Conservation (phyloP, 2,113 vertebrate genomes). For the Neoarius graeffei region DNA sequence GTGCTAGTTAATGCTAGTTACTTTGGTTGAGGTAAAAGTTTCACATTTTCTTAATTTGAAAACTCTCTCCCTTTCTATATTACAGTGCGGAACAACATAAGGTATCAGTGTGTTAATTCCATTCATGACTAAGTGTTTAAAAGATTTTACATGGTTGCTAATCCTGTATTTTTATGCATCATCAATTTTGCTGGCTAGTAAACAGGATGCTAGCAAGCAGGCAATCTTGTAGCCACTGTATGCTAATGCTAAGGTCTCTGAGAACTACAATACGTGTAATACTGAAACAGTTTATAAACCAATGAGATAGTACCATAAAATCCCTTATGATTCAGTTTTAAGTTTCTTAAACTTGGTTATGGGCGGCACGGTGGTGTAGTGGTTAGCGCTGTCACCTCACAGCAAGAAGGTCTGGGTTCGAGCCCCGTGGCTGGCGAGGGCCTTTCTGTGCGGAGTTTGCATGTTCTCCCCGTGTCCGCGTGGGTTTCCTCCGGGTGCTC, state of each 20-base stretch:
- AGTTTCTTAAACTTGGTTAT: not conserved
- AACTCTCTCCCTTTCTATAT: not conserved
- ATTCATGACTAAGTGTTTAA: not conserved
- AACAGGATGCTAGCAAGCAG: not conserved
- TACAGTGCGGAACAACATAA: too few species aligned
- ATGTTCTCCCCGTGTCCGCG: too few species aligned
- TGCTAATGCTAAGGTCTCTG: not conserved
- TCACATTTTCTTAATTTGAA: not conserved
- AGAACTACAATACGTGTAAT: not conserved
- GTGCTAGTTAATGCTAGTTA: not conserved
- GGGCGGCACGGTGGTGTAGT: too few species aligned
- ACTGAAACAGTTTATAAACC: not conserved
- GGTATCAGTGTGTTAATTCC: not conserved
- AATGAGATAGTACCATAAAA: not conserved
- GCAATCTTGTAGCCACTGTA: not conserved
- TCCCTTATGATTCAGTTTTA: not conserved
- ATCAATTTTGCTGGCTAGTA: not conserved
- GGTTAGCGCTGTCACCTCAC: too few species aligned
- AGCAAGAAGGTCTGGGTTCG: too few species aligned
- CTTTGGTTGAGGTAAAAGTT: not conserved
- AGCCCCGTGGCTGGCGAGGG: too few species aligned
- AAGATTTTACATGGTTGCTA: not conserved
- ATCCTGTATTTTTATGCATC: not conserved
- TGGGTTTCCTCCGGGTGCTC: too few species aligned
- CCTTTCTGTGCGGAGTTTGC: too few species aligned